Evolutionary conservation across 2,888 invertebrate species (phyloP).

Genomic region (Andrena marginata): DNA sequence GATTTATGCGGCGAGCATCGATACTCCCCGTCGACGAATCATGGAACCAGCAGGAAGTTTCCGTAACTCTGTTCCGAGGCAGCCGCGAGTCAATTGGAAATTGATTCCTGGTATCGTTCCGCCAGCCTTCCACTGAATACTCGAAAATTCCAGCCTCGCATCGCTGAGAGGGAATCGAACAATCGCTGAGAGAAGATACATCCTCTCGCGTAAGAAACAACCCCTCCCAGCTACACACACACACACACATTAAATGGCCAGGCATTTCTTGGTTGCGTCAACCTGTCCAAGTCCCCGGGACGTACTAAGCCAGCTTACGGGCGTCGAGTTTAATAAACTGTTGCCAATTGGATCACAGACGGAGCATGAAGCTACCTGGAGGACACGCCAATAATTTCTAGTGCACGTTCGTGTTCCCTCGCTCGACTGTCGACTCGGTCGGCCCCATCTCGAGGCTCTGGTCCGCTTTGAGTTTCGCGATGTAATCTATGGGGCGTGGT

Average conservation of each 20-base stretch:
- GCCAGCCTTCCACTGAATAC: neutral
- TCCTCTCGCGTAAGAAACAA: too few species aligned
- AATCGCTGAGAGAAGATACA: too few species aligned
- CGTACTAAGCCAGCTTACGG: conserved; percentile 21
- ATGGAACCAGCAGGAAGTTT: neutral
- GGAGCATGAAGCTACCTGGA: conserved; percentile 1
- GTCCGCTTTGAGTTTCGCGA: conserved; percentile 70
- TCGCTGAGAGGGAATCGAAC: neutral
- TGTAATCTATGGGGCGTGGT: conserved; percentile 81
- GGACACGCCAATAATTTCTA: conserved; percentile 47
- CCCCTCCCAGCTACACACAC: too few species aligned
- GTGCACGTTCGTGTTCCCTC: conserved; percentile 46
- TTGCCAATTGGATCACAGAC: neutral
- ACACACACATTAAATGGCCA: too few species aligned
- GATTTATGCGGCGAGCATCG: conserved; percentile 10
- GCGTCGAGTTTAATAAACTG: conserved; percentile 51
- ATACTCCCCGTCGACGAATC: conserved; percentile 9
- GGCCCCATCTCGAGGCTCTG: neutral
- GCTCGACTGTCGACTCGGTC: neutral
- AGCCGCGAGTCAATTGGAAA: conserved; percentile 38
- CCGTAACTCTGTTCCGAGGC: conserved; percentile 30
- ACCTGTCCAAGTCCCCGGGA: neutral
- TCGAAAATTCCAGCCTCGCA: conserved; percentile 16
- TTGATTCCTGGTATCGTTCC: conserved; percentile 35
- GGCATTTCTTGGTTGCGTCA: neutral